Evolutionary conservation across 2,113 vertebrate genomes (phyloP).

Genomic region (Bungarus multicinctus): DNA sequence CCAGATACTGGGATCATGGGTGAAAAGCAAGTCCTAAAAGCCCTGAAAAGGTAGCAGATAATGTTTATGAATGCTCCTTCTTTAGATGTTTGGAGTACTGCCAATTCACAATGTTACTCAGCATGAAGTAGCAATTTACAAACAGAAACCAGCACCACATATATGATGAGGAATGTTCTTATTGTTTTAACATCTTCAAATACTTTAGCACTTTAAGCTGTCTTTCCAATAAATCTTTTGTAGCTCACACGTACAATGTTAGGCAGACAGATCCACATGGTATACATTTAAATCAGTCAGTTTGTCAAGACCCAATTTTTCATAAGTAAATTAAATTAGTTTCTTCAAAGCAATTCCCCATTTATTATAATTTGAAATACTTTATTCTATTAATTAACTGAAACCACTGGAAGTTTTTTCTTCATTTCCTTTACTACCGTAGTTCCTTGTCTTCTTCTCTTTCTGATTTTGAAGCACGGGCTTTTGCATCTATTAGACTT

Average conservation of each 20-base stretch:
- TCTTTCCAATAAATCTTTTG: not conserved
- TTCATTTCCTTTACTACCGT: not conserved
- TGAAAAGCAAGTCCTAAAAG: conserved; percentile 88
- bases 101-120: not conserved
- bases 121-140: not conserved
- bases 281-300: not conserved
- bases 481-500: not conserved
- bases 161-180: not conserved
- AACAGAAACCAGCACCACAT: not conserved
- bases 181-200: not conserved
- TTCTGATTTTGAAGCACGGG: not conserved
- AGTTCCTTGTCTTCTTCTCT: not conserved
- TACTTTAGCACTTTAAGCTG: not conserved
- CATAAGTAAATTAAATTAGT: not conserved
- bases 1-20: conserved; percentile 84
- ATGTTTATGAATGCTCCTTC: not conserved
- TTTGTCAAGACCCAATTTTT: not conserved
- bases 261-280: not conserved
- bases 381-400: not conserved
- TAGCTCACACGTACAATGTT: not conserved
- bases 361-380: not conserved
- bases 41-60: conserved; percentile 82
- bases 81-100: not conserved
- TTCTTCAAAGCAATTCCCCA: not conserved
- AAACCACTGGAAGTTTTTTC: not conserved